Evolutionary conservation across 2,113 vertebrate genomes (phyloP), one percentile per base, ranked within the genome.

Genomic region (Coturnix japonica): DNA sequence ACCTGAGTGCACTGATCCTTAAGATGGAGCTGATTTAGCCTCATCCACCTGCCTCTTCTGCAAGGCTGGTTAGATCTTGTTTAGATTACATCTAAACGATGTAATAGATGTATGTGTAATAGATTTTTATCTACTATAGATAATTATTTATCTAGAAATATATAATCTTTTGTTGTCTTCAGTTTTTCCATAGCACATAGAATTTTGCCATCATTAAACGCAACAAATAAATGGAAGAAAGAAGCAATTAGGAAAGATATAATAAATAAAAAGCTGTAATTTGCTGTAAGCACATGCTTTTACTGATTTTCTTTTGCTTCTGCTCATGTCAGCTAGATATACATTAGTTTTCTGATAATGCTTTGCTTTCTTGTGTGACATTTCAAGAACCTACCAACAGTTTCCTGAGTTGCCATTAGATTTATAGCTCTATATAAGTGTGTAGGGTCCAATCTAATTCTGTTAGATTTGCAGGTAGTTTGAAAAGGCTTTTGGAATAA

Each of bases 231-330:
- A 71, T 6, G 26, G 56, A 87, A 90, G 13, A 39, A 91, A 83
- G 43, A 94, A 91, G 35, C 35, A 72, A 57, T 33, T 87, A 89
- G 66, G 17, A 89, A 95, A 79, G 11, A 31, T 37, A 57, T 83
- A 83, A 91, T 93, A 91, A 94, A 93, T 67, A 91, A 91, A 84
- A 26, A 79, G 20, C 69, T 90, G 44, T 90, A 89, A n/a, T 79
- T 85, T 95, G 88, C 86, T 81, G 41, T 72, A 93, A 81, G 86
- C 86, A 70, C 81, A 84, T 73, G 73, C 83, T 95, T 95, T 93
- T 94, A 63, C 70, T 90, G 93, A 92, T 94, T 90, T 91, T 81
- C 44, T 49, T 81, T 91, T 95, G 86, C 91, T 94, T 83, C 78
- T 91, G 17, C 83, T 94, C 92, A 81, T 93, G 88, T 89, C 86